Evolutionary conservation across 2,113 vertebrate genomes (phyloP).

Genomic region (Phaetusa simplex): DNA sequence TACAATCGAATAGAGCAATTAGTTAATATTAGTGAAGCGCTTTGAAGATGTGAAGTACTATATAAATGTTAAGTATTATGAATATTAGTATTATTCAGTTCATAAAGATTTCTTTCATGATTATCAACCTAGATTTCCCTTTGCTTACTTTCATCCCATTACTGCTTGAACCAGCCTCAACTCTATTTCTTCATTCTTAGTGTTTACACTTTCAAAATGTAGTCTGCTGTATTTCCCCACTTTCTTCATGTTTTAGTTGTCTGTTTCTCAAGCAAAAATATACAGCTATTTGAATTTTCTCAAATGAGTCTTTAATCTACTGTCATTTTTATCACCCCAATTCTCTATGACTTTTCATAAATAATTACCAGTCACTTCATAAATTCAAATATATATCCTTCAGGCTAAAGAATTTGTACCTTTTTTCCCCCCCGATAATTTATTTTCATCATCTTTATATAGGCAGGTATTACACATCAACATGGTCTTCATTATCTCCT

Average conservation of each 20-base stretch:
- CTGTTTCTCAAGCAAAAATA: background rate
- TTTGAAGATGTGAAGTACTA: conserved; percentile 54
- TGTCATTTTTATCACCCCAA: conserved; percentile 56
- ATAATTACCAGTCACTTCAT: conserved; percentile 62
- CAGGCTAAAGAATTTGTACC: conserved; percentile 10
- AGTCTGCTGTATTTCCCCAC: background rate
- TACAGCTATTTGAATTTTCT: background rate
- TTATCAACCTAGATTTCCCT: conserved; percentile 37
- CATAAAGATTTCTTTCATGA: conserved; percentile 40
- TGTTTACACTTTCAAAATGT: background rate
- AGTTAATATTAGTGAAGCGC: conserved; percentile 52
- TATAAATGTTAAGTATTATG: conserved; percentile 55
- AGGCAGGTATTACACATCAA: conserved; percentile 12
- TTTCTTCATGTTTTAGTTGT: background rate
- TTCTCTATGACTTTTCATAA: conserved; percentile 64
- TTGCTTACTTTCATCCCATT: conserved; percentile 19
- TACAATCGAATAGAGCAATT: conserved; percentile 47
- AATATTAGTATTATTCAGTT: conserved; percentile 38
- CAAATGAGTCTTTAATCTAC: background rate
- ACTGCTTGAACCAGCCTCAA: background rate
- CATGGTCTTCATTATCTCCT: background rate
- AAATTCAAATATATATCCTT: conserved; percentile 66
- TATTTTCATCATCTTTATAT: conserved; percentile 23
- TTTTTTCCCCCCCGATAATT: background rate
- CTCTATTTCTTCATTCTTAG: background rate